Evolutionary conservation across 30 jellyfish, hydroid and myxozoan species (phyloP), one percentile per base, ranked within the genome.

Genomic region (Hydra vulgaris): DNA sequence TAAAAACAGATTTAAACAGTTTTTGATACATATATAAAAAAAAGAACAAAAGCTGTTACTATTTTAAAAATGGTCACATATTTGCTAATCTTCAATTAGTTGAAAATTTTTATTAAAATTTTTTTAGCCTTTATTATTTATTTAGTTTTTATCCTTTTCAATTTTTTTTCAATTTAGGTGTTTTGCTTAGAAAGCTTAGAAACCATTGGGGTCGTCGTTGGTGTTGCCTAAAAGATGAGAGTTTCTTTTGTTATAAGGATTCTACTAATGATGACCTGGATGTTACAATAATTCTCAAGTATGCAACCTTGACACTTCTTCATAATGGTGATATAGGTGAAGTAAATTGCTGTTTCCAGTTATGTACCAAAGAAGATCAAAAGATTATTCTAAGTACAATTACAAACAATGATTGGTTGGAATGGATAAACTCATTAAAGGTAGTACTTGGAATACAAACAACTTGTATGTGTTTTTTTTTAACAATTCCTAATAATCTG

Each of bases 181-280:
- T 70, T 78, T 54, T 83, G 18, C 70, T 24, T 24, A 54, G 89
- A 17, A 27, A 53, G 53, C 4, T 72, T 18, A 17, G 20, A 23
- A 78, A 40, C 20, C 88, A 75, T 24, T 83, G 90, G 90, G 15
- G 82, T 27, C 81, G 89, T 19, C 82, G 86, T 4, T 83, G 90
- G 90, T 74, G 90, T 76, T 71, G 80, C 72, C 74, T 83, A 27
- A 83, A 75, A 75, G 70, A 83, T 55, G 72, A 83, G 52, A 76
- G 70, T 20, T 72, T 83, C 55, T 22, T 83, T 21, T 15, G 78
- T 52, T 75, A 76, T 85, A 83, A 83, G 27, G 73, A 76, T 1
- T 54, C 89, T 7, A 79, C 90, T 17, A 66, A 24, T 0, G 88
- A 83, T 22, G 89, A 40, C 27, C 89, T 89, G 18, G 90, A 75